Conservation (phyloP, 1,140 invertebrate genomes). For the Drosophila persimilis region DNA sequence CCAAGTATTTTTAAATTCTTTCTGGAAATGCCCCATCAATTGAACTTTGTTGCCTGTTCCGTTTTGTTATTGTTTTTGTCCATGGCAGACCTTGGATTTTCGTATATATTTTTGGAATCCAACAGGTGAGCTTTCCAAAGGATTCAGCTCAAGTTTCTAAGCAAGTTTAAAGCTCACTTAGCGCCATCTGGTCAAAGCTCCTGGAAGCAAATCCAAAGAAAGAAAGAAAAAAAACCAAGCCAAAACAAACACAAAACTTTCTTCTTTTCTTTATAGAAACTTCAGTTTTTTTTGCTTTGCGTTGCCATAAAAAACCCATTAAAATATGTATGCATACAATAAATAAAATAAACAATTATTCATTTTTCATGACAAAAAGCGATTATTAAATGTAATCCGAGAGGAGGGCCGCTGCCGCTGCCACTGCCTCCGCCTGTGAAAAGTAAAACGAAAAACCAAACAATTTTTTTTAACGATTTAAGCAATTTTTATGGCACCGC, state of each 20-base stretch:
- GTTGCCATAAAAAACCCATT: constrained; percentile 41
- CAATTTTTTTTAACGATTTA: constrained; percentile 20
- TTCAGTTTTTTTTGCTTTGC: background rate
- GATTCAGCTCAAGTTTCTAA: constrained; percentile 34
- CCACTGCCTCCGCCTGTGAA: background rate
- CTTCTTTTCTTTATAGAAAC: constrained; percentile 46
- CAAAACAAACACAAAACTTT: constrained; percentile 8
- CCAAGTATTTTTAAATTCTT: background rate
- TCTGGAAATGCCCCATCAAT: background rate
- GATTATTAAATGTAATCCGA: constrained; percentile 47
- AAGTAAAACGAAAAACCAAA: constrained; percentile 13
- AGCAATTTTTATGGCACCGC: constrained; percentile 12
- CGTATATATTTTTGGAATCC: constrained; percentile 4
- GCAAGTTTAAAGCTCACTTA: constrained; percentile 34
- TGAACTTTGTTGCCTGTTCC: background rate
- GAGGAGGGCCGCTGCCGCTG: background rate
- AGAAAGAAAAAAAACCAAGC: background rate
- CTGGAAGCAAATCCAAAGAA: constrained; percentile 8
- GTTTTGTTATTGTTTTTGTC: too few relatives aligned
- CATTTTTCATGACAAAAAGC: constrained; percentile 36
- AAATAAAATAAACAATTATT: constrained; percentile 35
- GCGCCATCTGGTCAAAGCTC: constrained; percentile 59
- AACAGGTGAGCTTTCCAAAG: constrained; percentile 55
- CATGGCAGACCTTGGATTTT: too few relatives aligned
- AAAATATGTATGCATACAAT: constrained; percentile 2